These are phyloP conservation scores for Oscheius onirici DNA, from an alignment of 2,888 invertebrate species.

Conservation along the genomic window DNA sequence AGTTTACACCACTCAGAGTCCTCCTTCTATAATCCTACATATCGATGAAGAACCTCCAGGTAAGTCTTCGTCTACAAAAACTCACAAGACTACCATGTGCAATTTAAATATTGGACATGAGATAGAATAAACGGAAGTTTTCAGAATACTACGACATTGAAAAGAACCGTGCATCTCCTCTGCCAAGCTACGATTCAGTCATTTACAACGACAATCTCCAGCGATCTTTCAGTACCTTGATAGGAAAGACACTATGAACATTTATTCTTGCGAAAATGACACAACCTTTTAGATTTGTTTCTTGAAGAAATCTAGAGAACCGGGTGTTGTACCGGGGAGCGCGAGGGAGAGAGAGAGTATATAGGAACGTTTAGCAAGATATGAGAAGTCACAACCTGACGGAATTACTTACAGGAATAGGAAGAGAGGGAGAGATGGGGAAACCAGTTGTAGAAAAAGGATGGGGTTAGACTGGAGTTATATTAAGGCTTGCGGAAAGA, in stretches of 20 bases:
- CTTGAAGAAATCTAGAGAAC: neutral
- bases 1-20: constrained; percentile 6
- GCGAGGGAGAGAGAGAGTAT: neutral
- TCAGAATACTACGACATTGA: constrained; percentile 20
- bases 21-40: neutral
- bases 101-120: too few relatives aligned
- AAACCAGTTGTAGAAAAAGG: constrained; percentile 6
- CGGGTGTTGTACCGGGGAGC: neutral
- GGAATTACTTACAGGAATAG: constrained; percentile 8
- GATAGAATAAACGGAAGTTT: too few relatives aligned
- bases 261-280: too few relatives aligned
- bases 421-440: neutral
- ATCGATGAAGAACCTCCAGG: constrained; percentile 21
- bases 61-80: too few relatives aligned
- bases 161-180: constrained; percentile 4
- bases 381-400: constrained; percentile 12
- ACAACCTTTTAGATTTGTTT: neutral
- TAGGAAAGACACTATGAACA: too few relatives aligned
- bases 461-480: neutral
- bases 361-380: neutral
- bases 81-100: too few relatives aligned
- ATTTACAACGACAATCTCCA: neutral
- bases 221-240: neutral
- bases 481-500: neutral
- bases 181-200: constrained; percentile 7